Conservation (phyloP, 2,797 vertebrate genomes). For the Pagetopsis macropterus region DNA sequence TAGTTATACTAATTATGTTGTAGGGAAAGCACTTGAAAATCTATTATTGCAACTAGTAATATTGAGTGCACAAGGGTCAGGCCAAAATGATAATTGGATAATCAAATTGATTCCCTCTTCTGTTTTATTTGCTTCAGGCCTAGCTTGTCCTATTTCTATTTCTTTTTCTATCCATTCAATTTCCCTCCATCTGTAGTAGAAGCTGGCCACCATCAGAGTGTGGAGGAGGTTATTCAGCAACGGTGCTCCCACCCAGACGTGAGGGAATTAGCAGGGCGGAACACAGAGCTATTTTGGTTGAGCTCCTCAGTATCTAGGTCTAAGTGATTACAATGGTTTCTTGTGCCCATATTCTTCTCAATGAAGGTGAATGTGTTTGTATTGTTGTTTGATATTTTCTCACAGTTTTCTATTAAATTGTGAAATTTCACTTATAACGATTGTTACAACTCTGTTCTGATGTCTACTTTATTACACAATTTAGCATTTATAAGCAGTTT, state of each 20-base stretch:
- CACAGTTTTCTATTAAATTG: conserved; percentile 7
- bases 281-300: conserved; percentile 82
- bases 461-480: background rate
- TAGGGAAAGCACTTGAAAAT: conserved; percentile 61
- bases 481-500: background rate
- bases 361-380: conserved; percentile 57
- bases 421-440: background rate
- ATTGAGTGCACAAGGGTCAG: conserved; percentile 77
- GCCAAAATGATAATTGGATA: conserved; percentile 81
- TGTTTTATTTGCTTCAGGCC: conserved; percentile 82
- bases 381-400: conserved; percentile 34
- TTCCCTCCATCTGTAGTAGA: conserved; percentile 69
- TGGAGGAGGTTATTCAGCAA: conserved; percentile 82
- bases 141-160: conserved; percentile 81
- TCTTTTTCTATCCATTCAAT: conserved; percentile 76
- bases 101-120: conserved; percentile 77
- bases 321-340: conserved; percentile 83
- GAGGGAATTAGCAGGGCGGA: conserved; percentile 77
- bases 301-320: conserved; percentile 82
- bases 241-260: conserved; percentile 72
- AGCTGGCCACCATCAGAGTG: conserved; percentile 78
- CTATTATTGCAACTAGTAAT: conserved; percentile 69
- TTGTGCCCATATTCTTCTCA: conserved; percentile 68
- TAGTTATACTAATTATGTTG: conserved; percentile 62
- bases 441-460: background rate